phyloP scores from a whole-genome alignment of 2,888 invertebrate species.

The Papilio protenor region DNA sequence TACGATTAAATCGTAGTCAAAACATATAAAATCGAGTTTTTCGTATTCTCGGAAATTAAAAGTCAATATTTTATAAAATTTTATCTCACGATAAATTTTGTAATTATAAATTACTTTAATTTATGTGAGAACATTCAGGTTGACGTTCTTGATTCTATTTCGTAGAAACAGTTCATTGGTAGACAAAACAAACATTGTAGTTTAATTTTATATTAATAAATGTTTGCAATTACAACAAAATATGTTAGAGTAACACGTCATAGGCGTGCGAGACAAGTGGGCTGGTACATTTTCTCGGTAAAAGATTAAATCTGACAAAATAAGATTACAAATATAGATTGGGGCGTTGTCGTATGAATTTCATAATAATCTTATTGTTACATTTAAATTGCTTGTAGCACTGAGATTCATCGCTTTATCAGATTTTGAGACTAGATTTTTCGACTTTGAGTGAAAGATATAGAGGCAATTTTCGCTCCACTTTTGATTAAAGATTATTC shows the following conservation, averaged over 20 bases:
- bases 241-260: not conserved
- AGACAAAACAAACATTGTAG: slow-evolving; percentile 32
- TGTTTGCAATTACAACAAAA: slow-evolving; percentile 9
- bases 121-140: slow-evolving; percentile 8
- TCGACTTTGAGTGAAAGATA: not conserved
- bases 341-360: slow-evolving; percentile 1
- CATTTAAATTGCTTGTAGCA: not conserved
- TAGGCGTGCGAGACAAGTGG: slow-evolving; percentile 5
- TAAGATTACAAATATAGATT: not conserved
- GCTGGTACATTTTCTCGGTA: not conserved
- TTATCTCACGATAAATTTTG: slow-evolving; percentile 20
- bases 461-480: not conserved
- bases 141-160: slow-evolving; percentile 18
- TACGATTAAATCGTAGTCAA: slow-evolving; percentile 33
- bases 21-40: slow-evolving; percentile 16
- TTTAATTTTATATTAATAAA: not conserved
- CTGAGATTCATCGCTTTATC: not conserved
- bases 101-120: slow-evolving; percentile 10
- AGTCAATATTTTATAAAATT: slow-evolving; percentile 21
- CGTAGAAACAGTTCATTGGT: slow-evolving; percentile 2
- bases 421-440: not conserved
- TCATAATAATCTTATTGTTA: not conserved
- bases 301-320: slow-evolving; percentile 15
- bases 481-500: not conserved
- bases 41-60: slow-evolving; percentile 28